phyloP scores from a whole-genome alignment of 2,113 vertebrate species.

The Cryptotis parvus region DNA sequence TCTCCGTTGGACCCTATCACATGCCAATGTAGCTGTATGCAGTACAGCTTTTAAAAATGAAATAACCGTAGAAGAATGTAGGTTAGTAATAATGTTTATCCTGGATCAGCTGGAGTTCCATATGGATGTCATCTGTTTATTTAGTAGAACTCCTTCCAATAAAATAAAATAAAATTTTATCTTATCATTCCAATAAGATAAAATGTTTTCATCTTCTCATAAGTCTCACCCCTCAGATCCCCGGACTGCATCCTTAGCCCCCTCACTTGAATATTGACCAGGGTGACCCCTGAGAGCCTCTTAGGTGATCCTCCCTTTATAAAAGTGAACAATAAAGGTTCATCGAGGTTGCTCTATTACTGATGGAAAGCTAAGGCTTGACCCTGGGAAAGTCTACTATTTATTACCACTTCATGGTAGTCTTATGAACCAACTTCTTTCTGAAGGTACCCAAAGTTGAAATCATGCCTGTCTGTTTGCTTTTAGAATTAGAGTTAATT shows the following conservation, averaged over 20 bases:
- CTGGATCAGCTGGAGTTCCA: neutral
- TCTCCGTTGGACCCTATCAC: too few relatives aligned
- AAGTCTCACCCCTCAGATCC: neutral
- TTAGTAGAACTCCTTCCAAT: neutral
- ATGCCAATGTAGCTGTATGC: too few relatives aligned
- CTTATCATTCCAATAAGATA: neutral
- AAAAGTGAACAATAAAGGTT: neutral
- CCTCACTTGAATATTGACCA: too few relatives aligned
- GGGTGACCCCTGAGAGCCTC: too few relatives aligned
- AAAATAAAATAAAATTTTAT: too few relatives aligned
- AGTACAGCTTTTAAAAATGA: too few relatives aligned
- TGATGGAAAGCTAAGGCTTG: neutral
- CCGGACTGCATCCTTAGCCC: too few relatives aligned
- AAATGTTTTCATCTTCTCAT: neutral
- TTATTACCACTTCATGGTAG: slow-evolving; percentile 17
- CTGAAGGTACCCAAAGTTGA: neutral
- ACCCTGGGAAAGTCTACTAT: neutral
- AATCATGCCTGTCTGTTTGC: neutral
- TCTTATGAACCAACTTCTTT: neutral
- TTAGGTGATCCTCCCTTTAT: too few relatives aligned
- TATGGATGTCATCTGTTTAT: neutral
- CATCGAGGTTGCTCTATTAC: neutral
- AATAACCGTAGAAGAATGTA: too few relatives aligned
- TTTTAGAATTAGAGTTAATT: neutral
- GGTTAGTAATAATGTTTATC: neutral